Evolutionary conservation across 2,888 invertebrate species (phyloP).

Genomic region (Achlya flavicornis): DNA sequence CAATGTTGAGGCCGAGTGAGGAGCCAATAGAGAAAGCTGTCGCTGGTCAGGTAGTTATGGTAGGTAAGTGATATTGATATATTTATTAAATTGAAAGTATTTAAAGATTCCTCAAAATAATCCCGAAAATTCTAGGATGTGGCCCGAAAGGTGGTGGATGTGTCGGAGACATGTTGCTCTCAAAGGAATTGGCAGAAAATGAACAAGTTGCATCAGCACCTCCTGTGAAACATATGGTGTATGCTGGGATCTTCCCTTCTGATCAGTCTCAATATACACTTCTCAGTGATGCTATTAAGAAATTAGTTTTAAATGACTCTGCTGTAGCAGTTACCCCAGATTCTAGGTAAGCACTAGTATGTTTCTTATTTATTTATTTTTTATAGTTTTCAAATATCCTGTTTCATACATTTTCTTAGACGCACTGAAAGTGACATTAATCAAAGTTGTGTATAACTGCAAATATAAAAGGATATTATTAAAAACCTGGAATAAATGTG

Average conservation of each 20-base stretch:
- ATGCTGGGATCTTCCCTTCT: slow-evolving; percentile 90
- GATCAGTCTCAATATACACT: slow-evolving; percentile 93
- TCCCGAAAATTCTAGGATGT: slow-evolving; percentile 53
- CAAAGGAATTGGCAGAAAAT: slow-evolving; percentile 53
- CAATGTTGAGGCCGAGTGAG: slow-evolving; percentile 91
- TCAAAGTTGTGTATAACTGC: no score
- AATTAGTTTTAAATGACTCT: slow-evolving; percentile 96
- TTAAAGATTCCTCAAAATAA: no score
- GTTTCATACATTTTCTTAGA: no score
- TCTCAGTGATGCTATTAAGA: slow-evolving; percentile 93
- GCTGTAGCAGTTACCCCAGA: slow-evolving; percentile 93
- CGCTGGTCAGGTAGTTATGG: slow-evolving; percentile 97
- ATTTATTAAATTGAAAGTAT: no score
- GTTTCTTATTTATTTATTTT: neutral
- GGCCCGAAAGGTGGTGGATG: slow-evolving; percentile 75
- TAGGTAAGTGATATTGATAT: slow-evolving; percentile 77
- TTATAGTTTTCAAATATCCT: no score
- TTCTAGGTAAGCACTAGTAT: slow-evolving; percentile 86
- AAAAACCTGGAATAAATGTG: no score
- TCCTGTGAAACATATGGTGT: slow-evolving; percentile 77
- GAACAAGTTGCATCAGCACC: slow-evolving; percentile 44
- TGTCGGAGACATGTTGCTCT: slow-evolving; percentile 73
- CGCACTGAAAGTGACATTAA: no score
- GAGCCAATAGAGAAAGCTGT: slow-evolving; percentile 85
- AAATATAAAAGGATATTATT: no score